These are phyloP conservation scores for Leptinotarsa undecemlineata DNA, from an alignment of 1,140 invertebrate species.

Conservation along the genomic window DNA sequence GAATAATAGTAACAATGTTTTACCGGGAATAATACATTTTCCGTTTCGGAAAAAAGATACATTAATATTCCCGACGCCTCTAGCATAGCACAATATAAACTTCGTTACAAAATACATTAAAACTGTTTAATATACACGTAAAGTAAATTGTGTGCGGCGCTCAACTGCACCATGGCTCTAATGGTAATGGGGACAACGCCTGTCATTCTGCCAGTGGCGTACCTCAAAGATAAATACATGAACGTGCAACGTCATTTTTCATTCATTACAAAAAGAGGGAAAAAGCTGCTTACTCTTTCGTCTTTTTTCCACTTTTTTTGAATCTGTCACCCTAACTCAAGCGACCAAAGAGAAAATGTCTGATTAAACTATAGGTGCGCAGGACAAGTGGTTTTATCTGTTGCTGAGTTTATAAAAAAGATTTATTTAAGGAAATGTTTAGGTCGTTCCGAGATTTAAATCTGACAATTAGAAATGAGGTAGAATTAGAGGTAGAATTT, in stretches of 20 bases:
- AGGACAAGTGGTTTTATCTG: too few relatives aligned
- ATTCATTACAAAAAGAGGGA: neutral
- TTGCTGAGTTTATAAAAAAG: too few relatives aligned
- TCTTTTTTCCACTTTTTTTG: too few relatives aligned
- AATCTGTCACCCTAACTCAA: too few relatives aligned
- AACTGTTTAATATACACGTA: slow-evolving; percentile 48
- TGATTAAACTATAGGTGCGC: too few relatives aligned
- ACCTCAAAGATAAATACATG: neutral
- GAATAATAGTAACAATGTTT: slow-evolving; percentile 23
- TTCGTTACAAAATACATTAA: slow-evolving; percentile 49
- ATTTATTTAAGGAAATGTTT: too few relatives aligned
- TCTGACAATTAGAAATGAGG: too few relatives aligned
- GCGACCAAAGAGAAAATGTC: too few relatives aligned
- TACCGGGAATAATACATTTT: slow-evolving; percentile 17
- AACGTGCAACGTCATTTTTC: neutral
- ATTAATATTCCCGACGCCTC: slow-evolving; percentile 45
- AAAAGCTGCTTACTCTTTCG: neutral
- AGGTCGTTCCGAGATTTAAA: too few relatives aligned
- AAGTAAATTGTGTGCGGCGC: slow-evolving; percentile 42
- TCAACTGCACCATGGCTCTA: slow-evolving; percentile 30
- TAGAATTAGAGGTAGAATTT: too few relatives aligned
- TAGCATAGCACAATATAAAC: slow-evolving; percentile 45
- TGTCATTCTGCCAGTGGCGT: slow-evolving; percentile 17
- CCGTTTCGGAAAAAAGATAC: slow-evolving; percentile 31
- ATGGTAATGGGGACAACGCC: slow-evolving; percentile 35